Base-by-base conservation (phyloP, 2,113 vertebrate genomes). In the Pantherophis guttatus region DNA sequence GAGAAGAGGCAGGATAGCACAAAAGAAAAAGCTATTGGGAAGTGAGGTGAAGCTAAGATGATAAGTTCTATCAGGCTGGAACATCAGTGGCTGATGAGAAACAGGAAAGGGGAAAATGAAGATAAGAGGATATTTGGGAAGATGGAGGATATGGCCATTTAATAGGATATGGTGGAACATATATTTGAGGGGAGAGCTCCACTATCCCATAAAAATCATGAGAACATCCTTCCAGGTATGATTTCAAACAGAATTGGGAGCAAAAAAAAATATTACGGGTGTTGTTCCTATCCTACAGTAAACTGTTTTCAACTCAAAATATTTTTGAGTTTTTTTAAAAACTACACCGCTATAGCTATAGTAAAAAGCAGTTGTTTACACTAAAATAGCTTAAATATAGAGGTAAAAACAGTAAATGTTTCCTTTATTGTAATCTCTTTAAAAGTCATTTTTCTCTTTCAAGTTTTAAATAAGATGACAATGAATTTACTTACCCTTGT, bases 401-500 rank as follows among this genome's bases (percentile, higher is more conserved):
- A 85, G 29, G 12, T 52, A 65, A 48, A 33, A 39, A 19, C 15
- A 24, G 29, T 33, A 59, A 87, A 21, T 24, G 17, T 52, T 13
- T 87, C 55, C 13, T 53, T 33, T 39, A 88, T 2, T 54, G 29
- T 50, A 44, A 8, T 23, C 17, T 10, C 39, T n/a, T 59, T 55
- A 53, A 33, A 53, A 88, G 48, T 15, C 29, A 88, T 70, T 88
- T 92, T 92, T 62, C 44, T 3, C 2, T 50, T 85, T 48, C 39
- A 48, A 48, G 29, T 48, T 86, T 81, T 17, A 85, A 85, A 52
- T 39, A 85, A 85, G 44, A 58, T 39, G 58, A 62, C 1, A 10
- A 94, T 33, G 93, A 5, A 89, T 53, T 87, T 92, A 97, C 98
- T 98, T 97, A 99, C 99, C 97, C 98, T 91, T 98, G 98, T 93